Evolutionary conservation across 2,113 vertebrate genomes (phyloP).

Genomic region (Pangasianodon gigas): DNA sequence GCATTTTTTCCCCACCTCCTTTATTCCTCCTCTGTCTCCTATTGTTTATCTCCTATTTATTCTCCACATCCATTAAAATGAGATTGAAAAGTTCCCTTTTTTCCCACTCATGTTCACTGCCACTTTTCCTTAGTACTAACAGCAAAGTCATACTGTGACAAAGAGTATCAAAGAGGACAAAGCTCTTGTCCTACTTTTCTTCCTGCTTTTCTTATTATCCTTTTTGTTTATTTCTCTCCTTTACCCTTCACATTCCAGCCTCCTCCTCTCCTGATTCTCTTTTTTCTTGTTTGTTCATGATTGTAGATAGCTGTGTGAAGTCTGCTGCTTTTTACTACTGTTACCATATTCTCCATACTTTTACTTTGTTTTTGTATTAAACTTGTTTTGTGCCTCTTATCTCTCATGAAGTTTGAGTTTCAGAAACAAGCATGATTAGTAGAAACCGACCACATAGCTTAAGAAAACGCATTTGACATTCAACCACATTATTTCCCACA

Average conservation of each 20-base stretch:
- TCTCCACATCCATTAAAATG: constrained; percentile 70
- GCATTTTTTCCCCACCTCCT: not conserved
- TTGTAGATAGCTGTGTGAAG: constrained; percentile 41
- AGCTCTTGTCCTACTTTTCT: constrained; percentile 66
- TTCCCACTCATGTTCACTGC: constrained; percentile 21
- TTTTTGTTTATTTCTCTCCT: constrained; percentile 38
- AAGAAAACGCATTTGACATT: constrained; percentile 8
- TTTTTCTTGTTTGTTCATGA: constrained; percentile 23
- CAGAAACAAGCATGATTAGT: constrained; percentile 3
- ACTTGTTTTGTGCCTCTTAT: not conserved
- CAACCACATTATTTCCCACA: constrained; percentile 38
- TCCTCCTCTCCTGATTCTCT: not conserved
- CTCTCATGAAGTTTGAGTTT: constrained; percentile 31
- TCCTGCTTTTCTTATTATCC: constrained; percentile 41
- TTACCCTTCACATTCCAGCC: not conserved
- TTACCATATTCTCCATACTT: constrained; percentile 23
- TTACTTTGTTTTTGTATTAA: constrained; percentile 12
- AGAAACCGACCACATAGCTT: not conserved
- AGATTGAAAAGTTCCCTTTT: constrained; percentile 66
- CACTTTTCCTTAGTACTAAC: constrained; percentile 56
- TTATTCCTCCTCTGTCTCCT: not conserved
- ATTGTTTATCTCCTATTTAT: constrained; percentile 54
- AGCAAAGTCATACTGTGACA: constrained; percentile 50
- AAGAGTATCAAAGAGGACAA: constrained; percentile 62
- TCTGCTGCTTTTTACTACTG: constrained; percentile 30